phyloP scores from a whole-genome alignment of 2,797 vertebrate genomes.

The Alcedo atthis region DNA sequence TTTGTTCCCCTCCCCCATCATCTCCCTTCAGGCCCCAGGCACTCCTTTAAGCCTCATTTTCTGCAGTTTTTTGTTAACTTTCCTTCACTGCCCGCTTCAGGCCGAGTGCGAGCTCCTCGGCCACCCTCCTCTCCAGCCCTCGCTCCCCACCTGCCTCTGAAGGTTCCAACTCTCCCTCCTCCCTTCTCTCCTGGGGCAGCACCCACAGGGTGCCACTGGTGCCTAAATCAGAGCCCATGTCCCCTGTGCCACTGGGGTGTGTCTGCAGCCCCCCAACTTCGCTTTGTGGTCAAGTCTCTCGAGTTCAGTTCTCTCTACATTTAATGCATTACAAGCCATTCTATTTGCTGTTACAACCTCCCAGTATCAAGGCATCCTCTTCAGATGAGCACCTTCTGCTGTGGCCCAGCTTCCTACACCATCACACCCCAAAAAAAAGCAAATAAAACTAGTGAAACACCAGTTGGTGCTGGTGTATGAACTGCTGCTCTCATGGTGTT shows the following conservation, averaged over 20 bases:
- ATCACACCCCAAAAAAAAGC: neutral
- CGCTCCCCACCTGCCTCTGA: neutral
- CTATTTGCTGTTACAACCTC: rapidly evolving
- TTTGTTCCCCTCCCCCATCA: neutral
- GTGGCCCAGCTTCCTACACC: neutral
- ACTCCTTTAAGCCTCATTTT: neutral
- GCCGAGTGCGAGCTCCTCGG: neutral
- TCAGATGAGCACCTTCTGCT: neutral
- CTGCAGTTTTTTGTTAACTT: neutral
- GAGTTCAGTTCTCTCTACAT: neutral
- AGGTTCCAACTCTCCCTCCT: neutral
- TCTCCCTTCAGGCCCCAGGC: neutral
- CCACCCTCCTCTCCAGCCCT: neutral
- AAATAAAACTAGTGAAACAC: neutral
- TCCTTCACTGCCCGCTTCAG: rapidly evolving
- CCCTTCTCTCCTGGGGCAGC: neutral
- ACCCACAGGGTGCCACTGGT: neutral
- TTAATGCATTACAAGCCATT: neutral
- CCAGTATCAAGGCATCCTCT: neutral
- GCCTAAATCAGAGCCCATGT: rapidly evolving
- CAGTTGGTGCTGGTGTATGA: neutral
- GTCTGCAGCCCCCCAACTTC: neutral
- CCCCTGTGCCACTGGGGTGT: neutral
- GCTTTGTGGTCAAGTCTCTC: neutral
- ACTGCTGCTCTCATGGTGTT: neutral